Conservation (phyloP, 2,888 invertebrate genomes). For the Desoria tigrina region DNA sequence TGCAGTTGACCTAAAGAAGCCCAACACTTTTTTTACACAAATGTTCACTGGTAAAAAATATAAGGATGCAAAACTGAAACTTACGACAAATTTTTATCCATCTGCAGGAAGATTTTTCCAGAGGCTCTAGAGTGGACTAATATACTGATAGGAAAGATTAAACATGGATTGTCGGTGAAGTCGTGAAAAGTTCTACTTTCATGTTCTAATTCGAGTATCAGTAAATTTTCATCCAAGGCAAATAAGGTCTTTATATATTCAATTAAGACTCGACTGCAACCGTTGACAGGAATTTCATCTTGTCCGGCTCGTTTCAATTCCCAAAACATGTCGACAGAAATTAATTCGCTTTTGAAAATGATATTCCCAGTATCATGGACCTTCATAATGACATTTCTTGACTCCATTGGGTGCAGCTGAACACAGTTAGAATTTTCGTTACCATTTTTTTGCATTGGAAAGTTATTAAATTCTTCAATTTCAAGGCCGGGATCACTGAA, state of each 20-base stretch:
- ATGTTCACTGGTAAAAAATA: too few species aligned
- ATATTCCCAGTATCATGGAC: conserved; percentile 12
- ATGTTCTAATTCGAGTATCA: conserved; percentile 47
- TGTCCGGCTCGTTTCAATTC: not conserved
- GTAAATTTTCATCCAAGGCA: conserved; percentile 19
- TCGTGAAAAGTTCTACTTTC: conserved; percentile 19
- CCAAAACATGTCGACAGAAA: not conserved
- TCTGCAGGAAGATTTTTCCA: conserved; percentile 36
- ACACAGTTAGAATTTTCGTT: not conserved
- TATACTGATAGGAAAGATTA: conserved; percentile 32
- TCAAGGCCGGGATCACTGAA: not conserved
- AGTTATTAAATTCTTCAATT: not conserved
- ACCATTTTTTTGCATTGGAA: not conserved
- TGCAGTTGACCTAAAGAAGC: conserved; percentile 20
- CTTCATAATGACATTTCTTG: conserved; percentile 36
- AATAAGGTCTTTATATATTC: conserved; percentile 8
- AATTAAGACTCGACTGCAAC: not conserved
- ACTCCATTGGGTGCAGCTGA: conserved; percentile 26
- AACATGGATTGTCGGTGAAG: conserved; percentile 27
- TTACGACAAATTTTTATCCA: conserved; percentile 34
- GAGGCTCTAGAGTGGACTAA: conserved; percentile 33
- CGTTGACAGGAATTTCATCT: conserved; percentile 1
- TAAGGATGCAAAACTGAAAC: too few species aligned
- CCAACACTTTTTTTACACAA: too few species aligned
- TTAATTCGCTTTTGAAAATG: not conserved